These are phyloP conservation scores for Regulus satrapa DNA, from an alignment of 2,113 vertebrate species.

Conservation along the genomic window DNA sequence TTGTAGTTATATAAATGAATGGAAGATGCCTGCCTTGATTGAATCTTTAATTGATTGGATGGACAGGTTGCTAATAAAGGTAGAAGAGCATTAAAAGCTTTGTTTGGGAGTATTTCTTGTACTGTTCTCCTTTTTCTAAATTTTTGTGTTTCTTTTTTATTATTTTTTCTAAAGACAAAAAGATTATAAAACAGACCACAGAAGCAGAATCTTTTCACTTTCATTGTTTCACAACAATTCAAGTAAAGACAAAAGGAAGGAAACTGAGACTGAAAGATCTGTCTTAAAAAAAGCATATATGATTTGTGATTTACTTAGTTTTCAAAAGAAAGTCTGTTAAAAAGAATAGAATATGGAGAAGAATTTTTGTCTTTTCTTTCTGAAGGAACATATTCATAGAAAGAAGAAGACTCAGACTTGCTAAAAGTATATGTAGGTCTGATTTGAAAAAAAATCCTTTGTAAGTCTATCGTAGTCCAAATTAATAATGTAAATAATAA, in stretches of 20 bases:
- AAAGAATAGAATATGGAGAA: background rate
- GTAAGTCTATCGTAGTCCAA: background rate
- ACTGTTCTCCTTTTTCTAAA: background rate
- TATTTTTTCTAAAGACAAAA: background rate
- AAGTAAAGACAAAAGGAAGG: background rate
- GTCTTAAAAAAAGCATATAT: background rate
- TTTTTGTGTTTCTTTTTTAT: background rate
- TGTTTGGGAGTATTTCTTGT: background rate
- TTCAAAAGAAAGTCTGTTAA: background rate
- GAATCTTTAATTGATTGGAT: background rate
- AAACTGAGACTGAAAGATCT: background rate
- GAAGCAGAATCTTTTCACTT: background rate
- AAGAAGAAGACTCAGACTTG: fast-evolving
- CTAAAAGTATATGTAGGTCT: background rate
- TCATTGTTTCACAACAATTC: background rate
- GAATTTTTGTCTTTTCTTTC: background rate
- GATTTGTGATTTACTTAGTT: background rate
- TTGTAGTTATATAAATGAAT: background rate
- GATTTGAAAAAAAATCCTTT: background rate
- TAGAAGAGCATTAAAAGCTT: background rate
- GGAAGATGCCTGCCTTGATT: background rate
- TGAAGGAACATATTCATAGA: background rate
- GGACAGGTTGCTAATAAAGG: background rate
- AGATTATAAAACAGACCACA: background rate
- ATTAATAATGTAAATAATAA: background rate